Evolutionary conservation across 2,113 vertebrate genomes (phyloP), one percentile per base, ranked within the genome.

Genomic region (Nestor notabilis): DNA sequence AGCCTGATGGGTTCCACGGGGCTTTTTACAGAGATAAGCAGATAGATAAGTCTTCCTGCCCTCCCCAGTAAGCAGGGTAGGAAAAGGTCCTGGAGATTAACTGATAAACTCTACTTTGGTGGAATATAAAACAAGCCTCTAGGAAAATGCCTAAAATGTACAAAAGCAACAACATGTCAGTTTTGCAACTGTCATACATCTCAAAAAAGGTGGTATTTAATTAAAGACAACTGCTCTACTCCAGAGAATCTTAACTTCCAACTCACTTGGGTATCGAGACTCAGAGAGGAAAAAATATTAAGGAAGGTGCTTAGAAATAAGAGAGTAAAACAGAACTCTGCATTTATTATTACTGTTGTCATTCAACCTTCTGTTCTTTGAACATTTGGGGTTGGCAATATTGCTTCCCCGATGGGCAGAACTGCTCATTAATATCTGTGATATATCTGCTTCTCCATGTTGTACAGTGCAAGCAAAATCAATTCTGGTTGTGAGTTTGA

Each of bases 371-470:
- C 72, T 56, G 65, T 55, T 89, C 91, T 84, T 87, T 43, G 83
- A 94, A 58, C 89, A 61, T 69, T 82, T 91, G 50, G 52, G 65
- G 28, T 56, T 93, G 87, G 83, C 41, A 79, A 52, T 68, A 90
- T 74, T 86, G 91, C 65, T 79, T 96, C 86, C 91, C 84, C 56
- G 87, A 77, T 82, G 83, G 89, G 93, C 61, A 95, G 77, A 91
- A 52, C 56, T 75, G 69, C 83, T 94, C 74, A 91, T 89, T 95
- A 93, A 95, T 95, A 55, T 39, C 71, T 39, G 64, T 50, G 83
- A 89, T 92, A 53, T 60, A 81, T 89, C 86, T 93, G 93, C 91
- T 84, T 81, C 76, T 86, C 86, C 68, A 53, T 18, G 74, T 44
- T 68, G 47, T 56, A 93, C 44, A 91, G 88, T 5, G 2, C 70